Evolutionary conservation across 1,140 invertebrate species (phyloP), one percentile per base, ranked within the genome.

Genomic region (Drosophila cardini): DNA sequence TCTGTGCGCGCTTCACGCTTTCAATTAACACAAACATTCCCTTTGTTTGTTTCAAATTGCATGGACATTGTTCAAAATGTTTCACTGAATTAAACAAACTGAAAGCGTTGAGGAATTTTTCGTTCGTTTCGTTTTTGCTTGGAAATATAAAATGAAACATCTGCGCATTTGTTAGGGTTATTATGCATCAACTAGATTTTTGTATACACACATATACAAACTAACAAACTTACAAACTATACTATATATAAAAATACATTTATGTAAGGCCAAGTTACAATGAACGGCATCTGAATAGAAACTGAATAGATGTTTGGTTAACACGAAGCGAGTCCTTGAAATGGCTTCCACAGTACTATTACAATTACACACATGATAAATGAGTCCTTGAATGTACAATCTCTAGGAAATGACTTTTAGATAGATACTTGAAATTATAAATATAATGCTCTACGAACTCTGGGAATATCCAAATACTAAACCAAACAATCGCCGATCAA

Each of bases 1-100:
- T 53, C 38, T 78, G 63, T 80, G 58, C 69, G 71, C 71, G 76
- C 77, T 89, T 89, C 84, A 89, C 84, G 84, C 84, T 89, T 89
- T 89, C 80, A 89, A 89, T 89, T 90, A 89, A 89, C 85, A 89
- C 80, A 89, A 86, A 83, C 83, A 86, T 86, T 89, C 72, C 80
- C 84, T 80, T 87, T 89, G 84, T 87, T 87, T 87, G 83, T 87
- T 87, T 87, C 79, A 86, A 86, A 86, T 86, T 79, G 83, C 83
- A 87, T 77, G 83, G 76, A 86, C 76, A 86, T 86, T 87, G 83
- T 86, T 86, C 46, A 80, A 86, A 89, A 89, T 86, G 84, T 80
- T 86, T 89, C 76, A 87, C 72, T 72, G 79, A 82, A 87, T 86
- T 82, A 83, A 83, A 67, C 56, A 64, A 56, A 69, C 78, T 34